Evolutionary conservation across 92 coral and sea anemone species (phyloP).

Genomic region (Epizoanthus illoricatus): DNA sequence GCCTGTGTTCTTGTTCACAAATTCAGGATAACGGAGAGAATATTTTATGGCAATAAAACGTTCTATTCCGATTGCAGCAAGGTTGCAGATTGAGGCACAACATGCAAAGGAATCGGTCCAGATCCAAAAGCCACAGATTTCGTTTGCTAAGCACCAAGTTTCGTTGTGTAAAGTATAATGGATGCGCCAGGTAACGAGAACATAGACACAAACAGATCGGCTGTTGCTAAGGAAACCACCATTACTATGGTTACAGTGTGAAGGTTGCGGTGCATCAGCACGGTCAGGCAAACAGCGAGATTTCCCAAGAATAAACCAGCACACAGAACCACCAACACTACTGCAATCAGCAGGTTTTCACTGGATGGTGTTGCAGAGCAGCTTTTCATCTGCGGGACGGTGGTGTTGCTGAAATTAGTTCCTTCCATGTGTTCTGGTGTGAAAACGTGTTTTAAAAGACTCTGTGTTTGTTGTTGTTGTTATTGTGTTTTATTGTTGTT

Average conservation of each 20-base stretch:
- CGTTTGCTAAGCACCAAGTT: conserved; percentile 63
- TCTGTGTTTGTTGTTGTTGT: too few species aligned
- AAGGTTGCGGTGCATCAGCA: conserved; percentile 51
- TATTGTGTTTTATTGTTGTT: too few species aligned
- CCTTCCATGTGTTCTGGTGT: neutral
- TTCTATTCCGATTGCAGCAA: conserved; percentile 79
- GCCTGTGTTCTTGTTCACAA: conserved; percentile 60
- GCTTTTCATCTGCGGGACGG: neutral
- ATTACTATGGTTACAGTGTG: conserved; percentile 72
- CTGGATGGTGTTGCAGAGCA: conserved; percentile 20
- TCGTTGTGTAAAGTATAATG: conserved; percentile 58
- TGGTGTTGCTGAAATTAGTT: neutral
- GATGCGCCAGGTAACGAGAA: conserved; percentile 79
- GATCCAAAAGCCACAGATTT: conserved; percentile 72
- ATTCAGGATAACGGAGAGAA: conserved; percentile 63
- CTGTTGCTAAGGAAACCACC: conserved; percentile 74
- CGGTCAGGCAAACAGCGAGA: conserved; percentile 61
- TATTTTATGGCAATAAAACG: conserved; percentile 74
- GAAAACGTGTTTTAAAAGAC: neutral
- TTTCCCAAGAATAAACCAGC: conserved; percentile 65
- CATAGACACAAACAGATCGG: conserved; percentile 76
- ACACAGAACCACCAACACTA: conserved; percentile 57
- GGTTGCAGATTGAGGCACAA: conserved; percentile 75
- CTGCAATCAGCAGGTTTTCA: conserved; percentile 46
- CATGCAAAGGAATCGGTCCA: conserved; percentile 83